phyloP scores from a whole-genome alignment of 2,113 vertebrate genomes.

The Chamaetylas fuelleborni region DNA sequence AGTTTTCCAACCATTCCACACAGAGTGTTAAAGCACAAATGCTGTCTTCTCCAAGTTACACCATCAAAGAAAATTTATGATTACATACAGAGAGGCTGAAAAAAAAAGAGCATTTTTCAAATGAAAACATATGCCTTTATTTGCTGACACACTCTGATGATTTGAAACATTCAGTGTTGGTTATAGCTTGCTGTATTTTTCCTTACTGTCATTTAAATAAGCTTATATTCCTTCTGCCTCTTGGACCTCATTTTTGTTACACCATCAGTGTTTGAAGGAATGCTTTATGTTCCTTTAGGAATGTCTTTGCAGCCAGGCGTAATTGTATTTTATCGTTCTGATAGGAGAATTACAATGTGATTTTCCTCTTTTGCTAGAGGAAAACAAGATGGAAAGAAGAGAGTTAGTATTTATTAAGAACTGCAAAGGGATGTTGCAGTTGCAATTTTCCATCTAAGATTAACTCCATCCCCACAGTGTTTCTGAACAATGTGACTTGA shows the following conservation, averaged over 20 bases:
- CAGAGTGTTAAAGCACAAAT: not conserved
- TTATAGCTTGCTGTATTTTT: not conserved
- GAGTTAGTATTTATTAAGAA: not conserved
- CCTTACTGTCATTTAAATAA: not conserved
- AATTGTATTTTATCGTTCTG: not conserved
- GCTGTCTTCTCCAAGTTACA: not conserved
- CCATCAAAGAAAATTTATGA: not conserved
- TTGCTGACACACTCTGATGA: not conserved
- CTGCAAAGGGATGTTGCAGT: not conserved
- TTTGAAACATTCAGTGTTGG: not conserved
- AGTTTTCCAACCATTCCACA: not conserved
- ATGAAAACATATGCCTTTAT: not conserved
- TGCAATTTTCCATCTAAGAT: not conserved
- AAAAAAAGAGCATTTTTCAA: not conserved
- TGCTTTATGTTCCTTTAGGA: not conserved
- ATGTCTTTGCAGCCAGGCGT: not conserved
- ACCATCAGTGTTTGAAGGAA: not conserved
- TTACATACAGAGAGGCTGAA: not conserved
- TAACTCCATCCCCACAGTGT: not conserved
- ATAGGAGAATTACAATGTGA: not conserved
- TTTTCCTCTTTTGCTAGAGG: not conserved
- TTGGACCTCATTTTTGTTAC: not conserved
- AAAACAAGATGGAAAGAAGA: not conserved
- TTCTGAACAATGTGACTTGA: not conserved
- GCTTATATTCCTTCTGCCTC: not conserved